Percentiles rank a stretch among this genome's conserved stretches.
Conservation (phyloP, 2,797 vertebrate genomes). For the Macroramphosus scolopax region DNA sequence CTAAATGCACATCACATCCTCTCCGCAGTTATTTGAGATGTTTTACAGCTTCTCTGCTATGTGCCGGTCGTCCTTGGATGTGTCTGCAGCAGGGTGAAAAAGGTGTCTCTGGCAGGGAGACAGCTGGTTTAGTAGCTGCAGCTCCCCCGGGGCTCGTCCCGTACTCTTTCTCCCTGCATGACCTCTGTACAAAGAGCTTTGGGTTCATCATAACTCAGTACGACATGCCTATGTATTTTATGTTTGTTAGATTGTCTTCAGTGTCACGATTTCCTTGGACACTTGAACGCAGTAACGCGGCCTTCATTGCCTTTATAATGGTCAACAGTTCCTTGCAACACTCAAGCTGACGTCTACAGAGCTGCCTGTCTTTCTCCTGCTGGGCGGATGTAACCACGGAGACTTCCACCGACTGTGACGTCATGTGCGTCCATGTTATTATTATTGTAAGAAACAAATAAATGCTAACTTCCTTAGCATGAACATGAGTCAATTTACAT, state of each 20-base stretch:
- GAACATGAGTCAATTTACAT: too few relatives aligned
- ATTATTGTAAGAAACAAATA: too few relatives aligned
- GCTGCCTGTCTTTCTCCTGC: too few relatives aligned
- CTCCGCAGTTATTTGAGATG: not conserved
- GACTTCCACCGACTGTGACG: too few relatives aligned
- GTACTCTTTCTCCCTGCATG: slow-evolving; percentile 25
- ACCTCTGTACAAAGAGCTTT: slow-evolving; percentile 37
- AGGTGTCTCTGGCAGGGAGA: slow-evolving; percentile 23
- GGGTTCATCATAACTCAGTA: slow-evolving; percentile 30
- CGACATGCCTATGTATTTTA: slow-evolving; percentile 15
- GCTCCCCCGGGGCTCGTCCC: slow-evolving; percentile 22
- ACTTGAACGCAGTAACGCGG: too few relatives aligned
- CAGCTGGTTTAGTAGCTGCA: slow-evolving; percentile 50
- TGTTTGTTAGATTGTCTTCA: slow-evolving; percentile 4
- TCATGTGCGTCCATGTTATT: too few relatives aligned
- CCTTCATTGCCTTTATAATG: too few relatives aligned
- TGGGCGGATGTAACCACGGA: too few relatives aligned
- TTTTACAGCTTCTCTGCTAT: slow-evolving; percentile 25
- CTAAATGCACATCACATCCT: not conserved
- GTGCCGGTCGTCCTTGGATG: slow-evolving; percentile 13
- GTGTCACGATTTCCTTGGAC: slow-evolving; percentile 1
- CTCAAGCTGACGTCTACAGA: too few relatives aligned
- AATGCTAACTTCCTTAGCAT: too few relatives aligned
- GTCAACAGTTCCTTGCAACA: too few relatives aligned
- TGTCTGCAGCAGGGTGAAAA: slow-evolving; percentile 26